Evolutionary conservation across 2,113 vertebrate genomes (phyloP), one percentile per base, ranked within the genome.

Genomic region (Cyphomyrus plagiostoma): DNA sequence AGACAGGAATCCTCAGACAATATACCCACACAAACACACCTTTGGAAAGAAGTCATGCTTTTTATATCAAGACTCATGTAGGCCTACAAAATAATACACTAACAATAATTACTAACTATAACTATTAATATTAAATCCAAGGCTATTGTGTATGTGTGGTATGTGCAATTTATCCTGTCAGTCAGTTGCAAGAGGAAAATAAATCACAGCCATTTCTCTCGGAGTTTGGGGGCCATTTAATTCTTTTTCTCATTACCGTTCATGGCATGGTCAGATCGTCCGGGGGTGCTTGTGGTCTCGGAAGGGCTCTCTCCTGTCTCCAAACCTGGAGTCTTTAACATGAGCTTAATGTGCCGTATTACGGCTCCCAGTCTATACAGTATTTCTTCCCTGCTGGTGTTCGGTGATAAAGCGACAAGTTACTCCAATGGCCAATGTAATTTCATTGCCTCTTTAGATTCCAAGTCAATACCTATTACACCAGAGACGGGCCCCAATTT

Each of bases 331-430:
- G 90, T 93, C 93, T 93, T 91, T 92, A 90, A 93, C 92, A 94
- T 93, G 94, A 92, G 91, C 91, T 91, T 93, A 93, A 95, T 94
- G 92, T 94, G 90, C 93, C 92, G 94, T 93, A 93, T 94, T 93
- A 88, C 90, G 92, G 93, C n/a, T 92, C 90, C 52, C 52, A 92
- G 92, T 91, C 91, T 92, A 46, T 91, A 93, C 93, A 93, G 92
- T 93, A 92, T 94, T 94, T 94, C 91, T 94, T 94, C 92, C 93
- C 94, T 93, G 90, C 91, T 92, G 89, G 88, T 92, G 91, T 93
- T 82, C 91, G 30, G 90, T 82, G 91, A 92, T 91, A 90, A 90
- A 62, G 89, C 93, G 93, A 93, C 93, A 94, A 94, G 93, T 92
- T 94, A 74, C 92, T 92, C 91, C 89, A 77, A 89, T 93, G 91